Percentiles rank a stretch among this genome's conserved stretches.
phyloP scores from a whole-genome alignment of 1,140 invertebrate genomes.

The Scaptomyza graminum region DNA sequence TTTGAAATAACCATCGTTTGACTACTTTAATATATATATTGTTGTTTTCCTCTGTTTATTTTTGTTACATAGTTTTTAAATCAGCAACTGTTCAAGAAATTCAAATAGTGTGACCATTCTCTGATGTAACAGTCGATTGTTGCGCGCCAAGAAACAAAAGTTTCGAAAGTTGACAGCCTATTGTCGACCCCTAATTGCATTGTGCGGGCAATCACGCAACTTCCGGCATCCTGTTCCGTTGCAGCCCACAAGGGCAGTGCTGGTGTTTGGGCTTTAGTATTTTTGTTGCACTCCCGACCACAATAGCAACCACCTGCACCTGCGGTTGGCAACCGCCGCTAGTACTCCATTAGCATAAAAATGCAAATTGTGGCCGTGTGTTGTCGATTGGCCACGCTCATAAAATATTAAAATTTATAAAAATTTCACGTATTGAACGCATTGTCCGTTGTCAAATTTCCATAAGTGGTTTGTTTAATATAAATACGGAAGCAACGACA shows the following conservation, averaged over 20 bases:
- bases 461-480: not conserved
- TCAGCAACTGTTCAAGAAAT: not conserved
- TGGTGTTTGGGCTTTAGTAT: conserved; percentile 28
- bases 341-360: conserved; percentile 41
- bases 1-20: no score
- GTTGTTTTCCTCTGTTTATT: no score
- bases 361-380: conserved; percentile 18
- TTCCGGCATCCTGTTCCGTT: conserved; percentile 53
- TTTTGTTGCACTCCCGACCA: conserved; percentile 8
- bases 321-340: conserved; percentile 4
- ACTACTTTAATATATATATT: no score
- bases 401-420: not conserved
- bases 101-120: conserved; percentile 5
- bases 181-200: conserved; percentile 18
- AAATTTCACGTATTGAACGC: no score
- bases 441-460: no score
- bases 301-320: conserved; percentile 24
- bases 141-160: conserved; percentile 6
- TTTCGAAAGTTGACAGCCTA: conserved; percentile 4
- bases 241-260: conserved; percentile 20
- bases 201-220: conserved; percentile 57
- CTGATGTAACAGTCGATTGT: not conserved
- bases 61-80: no score
- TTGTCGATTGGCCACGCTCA: not conserved
- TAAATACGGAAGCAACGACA: conserved; percentile 12